Percentiles rank a stretch among this genome's conserved stretches.
These are phyloP conservation scores for Xylocopa sonorina DNA, from an alignment of 1,140 invertebrate genomes.

Conservation along the genomic window DNA sequence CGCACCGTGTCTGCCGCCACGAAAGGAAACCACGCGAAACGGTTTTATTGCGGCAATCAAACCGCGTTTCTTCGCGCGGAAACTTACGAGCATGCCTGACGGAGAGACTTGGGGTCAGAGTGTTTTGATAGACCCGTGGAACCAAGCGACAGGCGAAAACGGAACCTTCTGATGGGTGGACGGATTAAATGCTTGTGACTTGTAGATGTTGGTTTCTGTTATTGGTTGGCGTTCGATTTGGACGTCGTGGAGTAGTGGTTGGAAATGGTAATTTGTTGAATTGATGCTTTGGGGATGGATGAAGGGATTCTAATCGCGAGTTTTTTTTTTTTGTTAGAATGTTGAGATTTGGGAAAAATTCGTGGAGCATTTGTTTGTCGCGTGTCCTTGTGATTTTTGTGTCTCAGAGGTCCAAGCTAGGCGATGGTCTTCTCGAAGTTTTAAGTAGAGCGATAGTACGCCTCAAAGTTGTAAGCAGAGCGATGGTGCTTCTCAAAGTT, in stretches of 20 bases:
- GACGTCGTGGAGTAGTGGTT: too few relatives aligned
- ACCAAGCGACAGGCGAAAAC: conserved; percentile 27
- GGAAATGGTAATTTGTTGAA: too few relatives aligned
- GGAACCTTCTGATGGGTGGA: background rate
- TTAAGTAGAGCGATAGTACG: too few relatives aligned
- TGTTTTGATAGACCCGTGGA: conserved; percentile 59
- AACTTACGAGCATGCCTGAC: conserved; percentile 46
- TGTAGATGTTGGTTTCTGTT: conserved; percentile 63
- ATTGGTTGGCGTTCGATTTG: conserved; percentile 35
- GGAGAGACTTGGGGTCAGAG: conserved; percentile 54
- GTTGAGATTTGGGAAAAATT: too few relatives aligned
- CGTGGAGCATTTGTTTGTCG: too few relatives aligned
- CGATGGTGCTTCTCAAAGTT: too few relatives aligned
- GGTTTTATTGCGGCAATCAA: conserved; percentile 63
- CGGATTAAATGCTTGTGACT: conserved; percentile 11
- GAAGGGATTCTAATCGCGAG: conserved; percentile 2
- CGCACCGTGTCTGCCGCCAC: conserved; percentile 25
- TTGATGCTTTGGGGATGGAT: conserved; percentile 26
- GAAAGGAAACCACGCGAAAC: conserved; percentile 62
- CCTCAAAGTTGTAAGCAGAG: too few relatives aligned
- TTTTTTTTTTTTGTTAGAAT: too few relatives aligned
- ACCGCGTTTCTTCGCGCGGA: conserved; percentile 52
- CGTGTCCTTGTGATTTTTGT: background rate
- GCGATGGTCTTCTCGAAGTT: too few relatives aligned
- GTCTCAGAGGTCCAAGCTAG: too few relatives aligned